phyloP scores from a whole-genome alignment of 1,140 invertebrate genomes.

The Drosophila biarmipes region DNA sequence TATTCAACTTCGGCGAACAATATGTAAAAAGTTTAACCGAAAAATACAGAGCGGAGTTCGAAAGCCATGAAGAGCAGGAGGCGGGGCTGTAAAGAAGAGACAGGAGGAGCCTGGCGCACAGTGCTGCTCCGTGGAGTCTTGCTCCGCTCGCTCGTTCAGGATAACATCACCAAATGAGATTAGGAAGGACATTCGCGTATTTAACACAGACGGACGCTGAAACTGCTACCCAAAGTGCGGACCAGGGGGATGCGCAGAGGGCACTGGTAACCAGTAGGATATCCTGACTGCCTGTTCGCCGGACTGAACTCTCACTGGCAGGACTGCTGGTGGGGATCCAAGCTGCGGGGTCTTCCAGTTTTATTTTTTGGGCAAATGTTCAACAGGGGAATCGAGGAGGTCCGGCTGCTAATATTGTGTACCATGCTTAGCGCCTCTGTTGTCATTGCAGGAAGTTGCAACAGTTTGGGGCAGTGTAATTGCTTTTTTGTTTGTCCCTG shows the following conservation, averaged over 20 bases:
- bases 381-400: conserved; percentile 40
- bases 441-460: conserved; percentile 80
- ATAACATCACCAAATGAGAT: conserved; percentile 82
- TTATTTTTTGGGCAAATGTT: conserved; percentile 27
- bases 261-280: conserved; percentile 64
- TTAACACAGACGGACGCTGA: conserved; percentile 65
- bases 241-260: background rate
- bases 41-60: conserved; percentile 66
- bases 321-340: conserved; percentile 16
- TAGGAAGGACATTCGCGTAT: conserved; percentile 84
- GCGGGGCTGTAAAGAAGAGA: background rate
- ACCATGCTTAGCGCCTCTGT: conserved; percentile 74
- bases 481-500: conserved; percentile 79
- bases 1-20: conserved; percentile 47
- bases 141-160: conserved; percentile 52
- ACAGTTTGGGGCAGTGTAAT: conserved; percentile 81
- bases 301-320: conserved; percentile 45
- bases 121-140: conserved; percentile 54
- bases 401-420: conserved; percentile 70
- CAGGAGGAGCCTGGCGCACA: conserved; percentile 6
- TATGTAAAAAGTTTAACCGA: conserved; percentile 75
- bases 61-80: conserved; percentile 10
- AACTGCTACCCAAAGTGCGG: conserved; percentile 30
- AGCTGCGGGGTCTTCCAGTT: conserved; percentile 10
- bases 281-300: conserved; percentile 76